These are phyloP conservation scores for Drosophila mauritiana DNA, from an alignment of 1,140 invertebrate genomes.

Conservation along the genomic window DNA sequence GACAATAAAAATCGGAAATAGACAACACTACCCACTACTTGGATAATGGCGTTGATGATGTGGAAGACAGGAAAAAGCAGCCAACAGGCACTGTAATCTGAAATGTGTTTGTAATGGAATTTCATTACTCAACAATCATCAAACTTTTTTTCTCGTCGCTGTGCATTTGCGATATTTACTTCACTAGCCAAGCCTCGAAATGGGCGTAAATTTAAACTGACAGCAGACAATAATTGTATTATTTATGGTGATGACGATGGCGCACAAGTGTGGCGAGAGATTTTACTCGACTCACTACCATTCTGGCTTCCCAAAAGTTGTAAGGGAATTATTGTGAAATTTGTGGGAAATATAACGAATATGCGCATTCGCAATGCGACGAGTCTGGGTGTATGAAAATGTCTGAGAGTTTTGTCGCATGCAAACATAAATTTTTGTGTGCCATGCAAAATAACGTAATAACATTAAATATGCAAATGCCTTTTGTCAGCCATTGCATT, in stretches of 20 bases:
- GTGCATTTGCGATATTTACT: slow-evolving; percentile 66
- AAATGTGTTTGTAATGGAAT: slow-evolving; percentile 76
- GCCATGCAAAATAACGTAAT: slow-evolving; percentile 83
- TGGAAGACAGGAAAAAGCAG: not conserved
- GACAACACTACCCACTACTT: not conserved
- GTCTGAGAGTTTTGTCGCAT: slow-evolving; percentile 59
- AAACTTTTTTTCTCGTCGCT: slow-evolving; percentile 5
- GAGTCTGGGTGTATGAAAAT: slow-evolving; percentile 16
- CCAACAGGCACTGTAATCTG: slow-evolving; percentile 44
- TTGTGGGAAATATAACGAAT: slow-evolving; percentile 67
- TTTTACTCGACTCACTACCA: slow-evolving; percentile 6
- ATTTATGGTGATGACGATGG: slow-evolving; percentile 77
- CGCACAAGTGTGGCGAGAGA: slow-evolving; percentile 23
- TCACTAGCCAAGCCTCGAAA: slow-evolving; percentile 15
- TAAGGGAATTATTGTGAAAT: slow-evolving; percentile 75
- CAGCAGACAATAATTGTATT: slow-evolving; percentile 78
- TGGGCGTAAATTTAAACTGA: slow-evolving; percentile 78
- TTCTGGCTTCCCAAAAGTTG: slow-evolving; percentile 62
- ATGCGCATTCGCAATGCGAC: slow-evolving; percentile 44
- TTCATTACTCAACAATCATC: slow-evolving; percentile 28
- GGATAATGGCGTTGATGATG: slow-evolving; percentile 19
- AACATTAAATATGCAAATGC: slow-evolving; percentile 84
- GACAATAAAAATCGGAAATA: slow-evolving; percentile 1
- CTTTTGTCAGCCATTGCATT: slow-evolving; percentile 82
- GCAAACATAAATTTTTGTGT: slow-evolving; percentile 82